Conservation (phyloP, 2,888 invertebrate species). For the Mythimna lalbum region DNA sequence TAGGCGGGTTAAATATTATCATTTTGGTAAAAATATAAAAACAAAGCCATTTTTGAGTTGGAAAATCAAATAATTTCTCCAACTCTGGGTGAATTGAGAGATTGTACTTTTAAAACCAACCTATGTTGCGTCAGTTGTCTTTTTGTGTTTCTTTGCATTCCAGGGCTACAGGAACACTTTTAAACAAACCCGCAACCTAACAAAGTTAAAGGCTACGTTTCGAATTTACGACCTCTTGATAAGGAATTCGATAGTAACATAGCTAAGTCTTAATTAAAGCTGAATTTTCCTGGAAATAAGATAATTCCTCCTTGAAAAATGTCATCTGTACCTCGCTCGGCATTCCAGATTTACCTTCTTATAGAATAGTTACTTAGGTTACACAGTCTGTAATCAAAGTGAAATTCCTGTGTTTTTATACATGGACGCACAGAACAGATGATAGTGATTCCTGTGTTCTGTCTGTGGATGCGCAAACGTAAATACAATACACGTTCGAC, state of each 20-base stretch:
- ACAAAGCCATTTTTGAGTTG: too few relatives aligned
- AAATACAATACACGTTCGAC: too few relatives aligned
- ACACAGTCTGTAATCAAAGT: constrained; percentile 16
- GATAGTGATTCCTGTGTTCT: too few relatives aligned
- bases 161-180: too few relatives aligned
- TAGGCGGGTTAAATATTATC: background rate
- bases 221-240: background rate
- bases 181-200: too few relatives aligned
- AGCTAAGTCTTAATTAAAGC: constrained; percentile 1
- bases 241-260: background rate
- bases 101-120: too few relatives aligned
- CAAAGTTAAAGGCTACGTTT: background rate
- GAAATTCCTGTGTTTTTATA: background rate
- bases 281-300: background rate
- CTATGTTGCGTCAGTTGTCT: too few relatives aligned
- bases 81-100: too few relatives aligned
- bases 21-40: background rate
- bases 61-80: too few relatives aligned
- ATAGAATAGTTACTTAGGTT: background rate
- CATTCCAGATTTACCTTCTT: background rate
- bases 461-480: too few relatives aligned
- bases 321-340: background rate
- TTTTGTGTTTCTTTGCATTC: too few relatives aligned
- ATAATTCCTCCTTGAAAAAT: background rate
- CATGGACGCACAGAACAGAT: too few relatives aligned